Evolutionary conservation across 1,140 invertebrate species (phyloP).

Genomic region (Lucilia cuprina): DNA sequence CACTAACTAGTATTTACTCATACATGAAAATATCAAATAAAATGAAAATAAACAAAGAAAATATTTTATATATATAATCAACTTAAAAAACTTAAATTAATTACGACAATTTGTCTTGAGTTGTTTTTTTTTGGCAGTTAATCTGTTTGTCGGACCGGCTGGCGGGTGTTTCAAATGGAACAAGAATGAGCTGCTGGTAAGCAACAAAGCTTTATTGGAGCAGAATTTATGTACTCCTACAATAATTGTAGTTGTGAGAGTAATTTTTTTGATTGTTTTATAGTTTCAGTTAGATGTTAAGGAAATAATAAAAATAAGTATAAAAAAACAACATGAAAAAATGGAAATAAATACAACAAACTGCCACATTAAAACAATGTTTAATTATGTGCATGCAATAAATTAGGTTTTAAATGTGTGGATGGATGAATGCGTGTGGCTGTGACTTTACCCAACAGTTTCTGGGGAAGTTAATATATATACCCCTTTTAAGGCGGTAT

Average conservation of each 20-base stretch:
- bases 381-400: conserved; percentile 13
- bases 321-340: neutral
- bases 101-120: conserved; percentile 14
- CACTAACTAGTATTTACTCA: neutral
- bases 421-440: neutral
- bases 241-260: neutral
- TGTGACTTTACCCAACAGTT: neutral
- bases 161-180: neutral
- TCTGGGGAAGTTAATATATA: too few relatives aligned
- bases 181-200: neutral
- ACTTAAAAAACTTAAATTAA: conserved; percentile 16
- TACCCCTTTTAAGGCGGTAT: too few relatives aligned
- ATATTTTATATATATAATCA: neutral
- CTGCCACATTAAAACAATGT: neutral
- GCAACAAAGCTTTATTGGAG: neutral
- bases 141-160: neutral
- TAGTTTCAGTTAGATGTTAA: neutral
- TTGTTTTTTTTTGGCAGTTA: neutral
- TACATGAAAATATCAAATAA: neutral
- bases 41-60: neutral
- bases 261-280: neutral
- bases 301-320: neutral
- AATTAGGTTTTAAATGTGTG: neutral
- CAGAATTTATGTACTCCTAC: neutral
- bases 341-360: neutral